Base-by-base conservation (phyloP, 2,113 vertebrate species). In the Numenius arquata region DNA sequence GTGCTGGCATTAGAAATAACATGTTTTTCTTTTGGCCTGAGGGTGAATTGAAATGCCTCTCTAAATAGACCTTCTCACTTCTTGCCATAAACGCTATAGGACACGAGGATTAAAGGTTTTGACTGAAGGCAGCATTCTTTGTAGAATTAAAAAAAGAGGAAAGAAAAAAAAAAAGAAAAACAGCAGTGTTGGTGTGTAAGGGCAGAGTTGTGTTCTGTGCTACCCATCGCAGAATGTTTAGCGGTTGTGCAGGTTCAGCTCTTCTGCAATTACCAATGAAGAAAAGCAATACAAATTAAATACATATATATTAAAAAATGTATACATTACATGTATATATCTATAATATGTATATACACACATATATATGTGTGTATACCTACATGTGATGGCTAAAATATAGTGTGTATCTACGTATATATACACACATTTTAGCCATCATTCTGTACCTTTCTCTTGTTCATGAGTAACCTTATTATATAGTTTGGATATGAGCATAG, bases 1-100 rank as follows among this genome's bases (percentile, higher is more conserved):
- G 80, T 55, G 55, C 62, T 88, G 93, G 95, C 92, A 95, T 97
- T 95, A 97, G 84, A 96, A 96, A 94, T 96, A 97, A 96, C 96
- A 89, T 70, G 80, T 91, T 96, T 96, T 96, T 67, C 90, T 95
- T 96, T 93, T 94, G 94, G 95, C 95, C 93, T 82, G 75, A 97
- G 91, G 93, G 73, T 30, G 55, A 96, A 95, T 79, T 95, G 96
- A 94, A 96, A 96, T 95, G 72, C 68, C 82, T 97, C 62, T 94
- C 91, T 95, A 97, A 96, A 96, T 95, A 95, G 94, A 87, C 73
- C 90, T 80, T 70, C 70, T 96, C 93, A 87, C 72, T 96, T 77
- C 85, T 96, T 95, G 96, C 88, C 66, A 80, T 94, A 95, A 97
- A 95, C 0, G 0, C 83, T 89, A 95, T 85, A 95, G 79, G 85